These are phyloP conservation scores for Malurus alboscapulatus DNA, from an alignment of 2,113 vertebrate genomes.

Conservation along the genomic window DNA sequence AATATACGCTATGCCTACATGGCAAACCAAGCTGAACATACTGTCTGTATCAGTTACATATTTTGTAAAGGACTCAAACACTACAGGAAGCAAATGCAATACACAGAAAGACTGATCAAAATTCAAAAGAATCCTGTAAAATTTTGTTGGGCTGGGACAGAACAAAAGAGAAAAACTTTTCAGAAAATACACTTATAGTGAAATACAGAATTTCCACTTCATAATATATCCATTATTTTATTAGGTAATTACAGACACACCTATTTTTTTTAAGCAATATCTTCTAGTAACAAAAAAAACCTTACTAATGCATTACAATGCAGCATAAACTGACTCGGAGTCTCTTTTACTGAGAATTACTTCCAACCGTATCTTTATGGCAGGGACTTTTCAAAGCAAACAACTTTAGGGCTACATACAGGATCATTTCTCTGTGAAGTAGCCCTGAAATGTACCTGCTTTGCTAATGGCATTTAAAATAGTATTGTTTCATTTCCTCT, in stretches of 20 bases:
- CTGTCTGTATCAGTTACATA: background rate
- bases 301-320: background rate
- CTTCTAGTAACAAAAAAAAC: background rate
- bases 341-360: background rate
- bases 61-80: background rate
- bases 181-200: background rate
- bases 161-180: background rate
- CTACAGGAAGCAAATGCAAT: background rate
- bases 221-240: background rate
- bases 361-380: background rate
- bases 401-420: background rate
- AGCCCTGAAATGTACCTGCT: background rate
- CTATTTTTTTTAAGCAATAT: background rate
- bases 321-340: background rate
- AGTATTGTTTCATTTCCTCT: background rate
- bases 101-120: background rate
- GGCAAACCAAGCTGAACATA: background rate
- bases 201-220: background rate
- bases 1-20: background rate
- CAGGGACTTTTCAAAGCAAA: background rate
- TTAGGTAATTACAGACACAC: background rate
- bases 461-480: constrained; percentile 3
- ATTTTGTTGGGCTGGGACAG: background rate
- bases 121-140: background rate
- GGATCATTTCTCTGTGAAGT: background rate